These are phyloP conservation scores for Toxotes jaculatrix DNA, from an alignment of 2,113 vertebrate species.

Conservation along the genomic window DNA sequence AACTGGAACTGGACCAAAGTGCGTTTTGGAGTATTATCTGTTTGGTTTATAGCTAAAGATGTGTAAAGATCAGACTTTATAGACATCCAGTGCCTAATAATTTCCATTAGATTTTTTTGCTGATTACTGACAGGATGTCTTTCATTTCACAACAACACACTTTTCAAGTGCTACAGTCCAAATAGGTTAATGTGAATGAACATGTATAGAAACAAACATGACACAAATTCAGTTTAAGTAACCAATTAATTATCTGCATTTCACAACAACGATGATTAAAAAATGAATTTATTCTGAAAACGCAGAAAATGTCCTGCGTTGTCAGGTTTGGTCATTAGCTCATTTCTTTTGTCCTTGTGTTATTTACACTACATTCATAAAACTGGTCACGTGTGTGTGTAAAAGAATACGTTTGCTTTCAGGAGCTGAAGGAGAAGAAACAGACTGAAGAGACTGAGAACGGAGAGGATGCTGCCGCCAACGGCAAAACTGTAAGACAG, in stretches of 20 bases:
- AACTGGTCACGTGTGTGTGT: neutral
- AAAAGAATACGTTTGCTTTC: constrained; percentile 33
- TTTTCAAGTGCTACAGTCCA: neutral
- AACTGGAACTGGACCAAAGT: neutral
- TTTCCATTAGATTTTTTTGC: neutral
- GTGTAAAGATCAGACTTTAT: neutral
- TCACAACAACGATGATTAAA: no score
- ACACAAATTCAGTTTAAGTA: neutral
- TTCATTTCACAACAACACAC: neutral
- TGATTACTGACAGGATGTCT: neutral
- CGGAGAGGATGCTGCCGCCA: constrained; percentile 90
- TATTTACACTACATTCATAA: neutral
- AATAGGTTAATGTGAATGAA: neutral
- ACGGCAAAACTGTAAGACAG: constrained; percentile 90
- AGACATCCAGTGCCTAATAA: no score
- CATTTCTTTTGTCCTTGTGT: neutral
- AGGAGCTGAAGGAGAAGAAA: constrained; percentile 96
- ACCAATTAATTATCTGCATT: neutral
- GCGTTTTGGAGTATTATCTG: neutral
- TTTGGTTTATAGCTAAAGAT: neutral
- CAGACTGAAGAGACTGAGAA: constrained; percentile 91
- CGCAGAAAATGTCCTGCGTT: constrained; percentile 1
- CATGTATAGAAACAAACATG: neutral
- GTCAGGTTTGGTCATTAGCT: neutral
- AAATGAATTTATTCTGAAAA: neutral